Conservation (phyloP, 2,797 vertebrate genomes). For the Enoplosus armatus region DNA sequence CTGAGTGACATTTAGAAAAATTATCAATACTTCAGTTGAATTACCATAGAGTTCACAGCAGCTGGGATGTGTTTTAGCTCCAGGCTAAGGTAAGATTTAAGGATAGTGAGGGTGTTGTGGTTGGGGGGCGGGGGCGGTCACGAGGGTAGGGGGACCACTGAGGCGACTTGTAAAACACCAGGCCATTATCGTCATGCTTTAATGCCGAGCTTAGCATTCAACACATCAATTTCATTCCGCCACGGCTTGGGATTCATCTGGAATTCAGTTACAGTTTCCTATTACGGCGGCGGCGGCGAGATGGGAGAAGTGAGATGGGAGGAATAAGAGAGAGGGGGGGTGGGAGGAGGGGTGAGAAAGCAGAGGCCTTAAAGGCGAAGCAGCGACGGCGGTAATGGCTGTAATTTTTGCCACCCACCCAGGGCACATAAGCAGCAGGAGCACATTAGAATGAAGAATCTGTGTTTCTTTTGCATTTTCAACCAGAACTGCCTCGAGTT, state of each 20-base stretch:
- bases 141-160: slow-evolving; percentile 62
- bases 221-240: slow-evolving; percentile 82
- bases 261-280: slow-evolving; percentile 84
- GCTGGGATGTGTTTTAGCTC: slow-evolving; percentile 87
- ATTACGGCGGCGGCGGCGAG: slow-evolving; percentile 45
- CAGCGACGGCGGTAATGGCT: slow-evolving; percentile 78
- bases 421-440: slow-evolving; percentile 51
- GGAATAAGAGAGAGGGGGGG: slow-evolving; percentile 4
- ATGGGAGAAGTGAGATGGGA: slow-evolving; percentile 23
- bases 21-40: slow-evolving; percentile 83
- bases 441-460: slow-evolving; percentile 68
- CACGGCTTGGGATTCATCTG: slow-evolving; percentile 81
- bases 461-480: slow-evolving; percentile 59
- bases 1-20: slow-evolving; percentile 85
- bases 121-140: slow-evolving; percentile 50
- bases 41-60: slow-evolving; percentile 84
- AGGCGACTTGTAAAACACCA: slow-evolving; percentile 87
- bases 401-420: slow-evolving; percentile 68
- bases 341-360: slow-evolving; percentile 3
- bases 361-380: slow-evolving; percentile 67
- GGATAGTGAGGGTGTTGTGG: slow-evolving; percentile 54
- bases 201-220: slow-evolving; percentile 86
- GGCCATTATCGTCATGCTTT: slow-evolving; percentile 84
- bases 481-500: slow-evolving; percentile 42
- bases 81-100: slow-evolving; percentile 87